phyloP scores from a whole-genome alignment of 1,140 invertebrate genomes.

The Drosophila insularis region DNA sequence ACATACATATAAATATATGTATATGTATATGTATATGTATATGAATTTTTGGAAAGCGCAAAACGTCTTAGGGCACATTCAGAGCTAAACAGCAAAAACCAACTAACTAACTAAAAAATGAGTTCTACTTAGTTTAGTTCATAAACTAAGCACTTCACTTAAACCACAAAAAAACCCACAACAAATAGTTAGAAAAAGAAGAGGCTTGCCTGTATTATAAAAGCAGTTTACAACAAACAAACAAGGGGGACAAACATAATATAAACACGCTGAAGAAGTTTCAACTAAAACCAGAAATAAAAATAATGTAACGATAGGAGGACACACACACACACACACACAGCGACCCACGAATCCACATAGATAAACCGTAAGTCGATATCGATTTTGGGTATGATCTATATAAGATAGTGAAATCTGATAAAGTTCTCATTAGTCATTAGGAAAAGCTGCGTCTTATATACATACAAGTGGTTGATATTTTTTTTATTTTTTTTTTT shows the following conservation, averaged over 20 bases:
- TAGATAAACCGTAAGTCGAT: neutral
- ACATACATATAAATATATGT: slow-evolving; percentile 33
- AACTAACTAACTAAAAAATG: slow-evolving; percentile 14
- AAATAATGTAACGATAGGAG: neutral
- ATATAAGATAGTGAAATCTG: slow-evolving; percentile 4
- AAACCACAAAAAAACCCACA: slow-evolving; percentile 35
- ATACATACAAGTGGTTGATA: too few relatives aligned
- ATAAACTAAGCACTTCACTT: slow-evolving; percentile 61
- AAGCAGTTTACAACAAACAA: neutral
- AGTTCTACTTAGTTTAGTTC: slow-evolving; percentile 28
- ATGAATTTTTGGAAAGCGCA: slow-evolving; percentile 67
- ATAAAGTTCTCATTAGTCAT: slow-evolving; percentile 3
- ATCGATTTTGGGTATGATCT: neutral
- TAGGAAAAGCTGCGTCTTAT: neutral
- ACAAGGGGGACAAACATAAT: slow-evolving; percentile 7
- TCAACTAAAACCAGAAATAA: slow-evolving; percentile 17
- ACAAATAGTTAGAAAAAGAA: slow-evolving; percentile 14
- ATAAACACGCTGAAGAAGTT: slow-evolving; percentile 53
- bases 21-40: slow-evolving; percentile 1
- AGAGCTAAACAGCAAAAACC: slow-evolving; percentile 49
- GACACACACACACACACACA: neutral
- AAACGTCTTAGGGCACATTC: slow-evolving; percentile 73
- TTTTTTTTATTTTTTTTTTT: neutral
- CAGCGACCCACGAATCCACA: too few relatives aligned
- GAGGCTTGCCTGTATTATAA: slow-evolving; percentile 14